Conservation (phyloP, 1,140 invertebrate genomes). For the Diachasmimorpha longicaudata region DNA sequence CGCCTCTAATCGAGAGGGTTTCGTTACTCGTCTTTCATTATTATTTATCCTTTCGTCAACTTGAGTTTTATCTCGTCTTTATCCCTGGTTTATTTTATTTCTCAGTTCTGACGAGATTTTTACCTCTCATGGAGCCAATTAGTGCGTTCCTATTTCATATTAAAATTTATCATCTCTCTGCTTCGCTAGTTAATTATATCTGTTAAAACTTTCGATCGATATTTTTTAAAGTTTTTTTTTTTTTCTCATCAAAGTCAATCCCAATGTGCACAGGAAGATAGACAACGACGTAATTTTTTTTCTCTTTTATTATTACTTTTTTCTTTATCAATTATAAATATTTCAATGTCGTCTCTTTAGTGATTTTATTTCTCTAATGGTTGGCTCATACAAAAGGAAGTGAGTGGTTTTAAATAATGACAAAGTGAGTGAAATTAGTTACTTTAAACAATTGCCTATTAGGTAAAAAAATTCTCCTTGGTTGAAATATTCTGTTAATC, state of each 20-base stretch:
- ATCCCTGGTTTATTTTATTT: neutral
- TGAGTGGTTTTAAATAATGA: neutral
- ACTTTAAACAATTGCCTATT: neutral
- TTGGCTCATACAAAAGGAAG: neutral
- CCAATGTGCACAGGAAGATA: conserved; percentile 18
- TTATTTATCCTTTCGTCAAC: neutral
- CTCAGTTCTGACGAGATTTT: neutral
- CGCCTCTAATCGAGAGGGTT: conserved; percentile 42
- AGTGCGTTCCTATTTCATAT: neutral
- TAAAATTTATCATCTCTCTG: neutral
- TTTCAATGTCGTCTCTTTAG: neutral
- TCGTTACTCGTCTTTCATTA: conserved; percentile 18
- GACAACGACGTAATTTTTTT: neutral
- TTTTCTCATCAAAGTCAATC: conserved; percentile 17
- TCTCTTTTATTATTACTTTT: neutral
- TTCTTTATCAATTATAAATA: neutral
- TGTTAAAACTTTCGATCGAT: conserved; percentile 3
- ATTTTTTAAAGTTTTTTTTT: neutral
- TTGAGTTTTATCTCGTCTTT: neutral
- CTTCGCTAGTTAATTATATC: conserved; percentile 3
- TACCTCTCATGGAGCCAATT: neutral
- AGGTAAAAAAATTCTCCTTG: neutral
- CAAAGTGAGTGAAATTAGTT: neutral
- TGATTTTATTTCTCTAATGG: neutral
- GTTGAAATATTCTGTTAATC: too few species aligned